phyloP scores from a whole-genome alignment of 2,888 invertebrate species.

The Dilophus febrilis region DNA sequence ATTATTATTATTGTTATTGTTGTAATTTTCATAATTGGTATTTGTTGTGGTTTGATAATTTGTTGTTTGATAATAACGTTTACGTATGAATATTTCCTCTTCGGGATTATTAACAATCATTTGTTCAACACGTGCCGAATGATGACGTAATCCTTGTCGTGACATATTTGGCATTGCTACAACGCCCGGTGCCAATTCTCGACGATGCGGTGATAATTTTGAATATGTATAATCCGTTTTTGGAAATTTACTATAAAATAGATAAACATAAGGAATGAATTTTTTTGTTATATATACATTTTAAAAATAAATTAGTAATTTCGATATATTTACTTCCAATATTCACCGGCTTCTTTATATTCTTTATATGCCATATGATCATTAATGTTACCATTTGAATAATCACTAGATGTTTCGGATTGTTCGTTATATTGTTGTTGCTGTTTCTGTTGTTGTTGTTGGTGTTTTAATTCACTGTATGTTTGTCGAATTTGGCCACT shows the following conservation, averaged over 20 bases:
- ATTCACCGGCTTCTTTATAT: conserved; percentile 61
- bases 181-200: conserved; percentile 61
- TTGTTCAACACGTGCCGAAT: conserved; percentile 34
- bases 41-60: neutral
- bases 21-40: conserved; percentile 8
- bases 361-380: conserved; percentile 51
- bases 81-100: conserved; percentile 24
- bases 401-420: no score
- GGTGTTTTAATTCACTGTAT: conserved; percentile 7
- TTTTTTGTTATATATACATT: neutral
- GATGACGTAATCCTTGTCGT: conserved; percentile 46
- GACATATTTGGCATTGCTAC: conserved; percentile 84
- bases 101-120: conserved; percentile 24
- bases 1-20: conserved; percentile 8
- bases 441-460: conserved; percentile 17
- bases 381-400: conserved; percentile 15
- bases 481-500: conserved; percentile 1
- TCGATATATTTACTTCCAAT: conserved; percentile 69
- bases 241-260: conserved; percentile 50
- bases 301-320: no score
- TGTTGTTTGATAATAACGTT: conserved; percentile 19
- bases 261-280: neutral
- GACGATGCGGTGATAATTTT: conserved; percentile 60
- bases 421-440: conserved; percentile 21
- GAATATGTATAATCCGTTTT: conserved; percentile 89